Evolutionary conservation across 2,113 vertebrate species (phyloP), one percentile per base, ranked within the genome.

Genomic region (Mesoclemmys tuberculata): DNA sequence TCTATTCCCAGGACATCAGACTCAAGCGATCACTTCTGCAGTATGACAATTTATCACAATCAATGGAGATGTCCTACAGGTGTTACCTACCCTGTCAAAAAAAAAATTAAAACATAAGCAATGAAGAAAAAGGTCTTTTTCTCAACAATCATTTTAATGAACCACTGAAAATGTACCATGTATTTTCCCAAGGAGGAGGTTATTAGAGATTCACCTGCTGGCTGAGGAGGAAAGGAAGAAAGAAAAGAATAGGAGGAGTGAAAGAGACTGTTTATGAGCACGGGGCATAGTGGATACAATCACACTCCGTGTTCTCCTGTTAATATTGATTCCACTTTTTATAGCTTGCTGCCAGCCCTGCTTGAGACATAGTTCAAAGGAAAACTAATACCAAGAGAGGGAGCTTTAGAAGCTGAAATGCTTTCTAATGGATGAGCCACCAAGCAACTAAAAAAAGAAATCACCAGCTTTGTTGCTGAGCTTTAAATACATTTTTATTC

Each of bases 401-500:
- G 93, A 77, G 31, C 75, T 49, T 95, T 90, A 82, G 86, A 84
- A 96, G 84, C 55, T 90, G 79, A 92, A 94, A 90, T 22, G 3
- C 49, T 22, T 90, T 90, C 52, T 90, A 75, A 93, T 80, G 91
- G 68, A 87, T 86, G 87, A 95, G 95, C 96, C 94, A 92, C 56
- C 38, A 75, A 92, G 75, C 90, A 91, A 92, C 94, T 96, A 92
- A 96, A 84, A 95, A 96, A 95, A 80, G 79, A 93, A 96, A 64
- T 35, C 7, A 84, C 48, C 79, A 86, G 91, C 79, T 84, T 93
- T 89, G 88, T 79, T 84, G 84, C 88, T 94, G 91, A 96, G 93
- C 93, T 96, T 95, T 96, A 96, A 95, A 94, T 22, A 44, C 88
- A 64, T 54, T 94, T 88, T 95, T 90, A 81, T 95, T 81, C 92